These are phyloP conservation scores for Caenorhabditis sp. DNA, from an alignment of 2,888 invertebrate species.

Conservation along the genomic window DNA sequence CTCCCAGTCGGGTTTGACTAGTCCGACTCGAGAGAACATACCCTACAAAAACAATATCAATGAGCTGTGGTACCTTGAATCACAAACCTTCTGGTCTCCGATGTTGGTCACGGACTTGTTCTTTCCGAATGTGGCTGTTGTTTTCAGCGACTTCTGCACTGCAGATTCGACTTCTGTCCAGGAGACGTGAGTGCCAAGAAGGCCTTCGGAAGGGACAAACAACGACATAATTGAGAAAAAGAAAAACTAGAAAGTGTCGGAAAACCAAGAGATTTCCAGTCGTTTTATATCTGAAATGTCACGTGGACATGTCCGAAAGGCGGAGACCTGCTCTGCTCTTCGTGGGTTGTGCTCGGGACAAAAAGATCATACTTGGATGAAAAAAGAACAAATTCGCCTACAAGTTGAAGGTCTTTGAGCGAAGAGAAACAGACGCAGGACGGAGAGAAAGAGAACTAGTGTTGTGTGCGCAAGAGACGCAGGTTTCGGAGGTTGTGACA, in stretches of 20 bases:
- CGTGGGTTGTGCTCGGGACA: conserved; percentile 12
- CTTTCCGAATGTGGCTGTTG: conserved; percentile 54
- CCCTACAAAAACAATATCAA: conserved; percentile 7
- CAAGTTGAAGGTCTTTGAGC: neutral
- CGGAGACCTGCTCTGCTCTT: neutral
- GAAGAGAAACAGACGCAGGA: neutral
- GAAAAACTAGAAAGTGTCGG: neutral
- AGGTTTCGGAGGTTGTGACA: conserved; percentile 21
- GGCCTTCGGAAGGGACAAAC: conserved; percentile 28
- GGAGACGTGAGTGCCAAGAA: conserved; percentile 61
- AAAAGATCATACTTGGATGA: conserved; percentile 5
- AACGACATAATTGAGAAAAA: conserved; percentile 23
- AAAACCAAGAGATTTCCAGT: neutral
- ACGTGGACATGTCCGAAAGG: neutral
- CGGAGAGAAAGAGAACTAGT: too few relatives aligned
- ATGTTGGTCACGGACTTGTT: conserved; percentile 53
- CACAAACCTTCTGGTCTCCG: conserved; percentile 59
- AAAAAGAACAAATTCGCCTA: neutral
- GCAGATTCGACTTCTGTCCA: conserved; percentile 63
- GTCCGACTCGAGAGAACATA: conserved; percentile 13
- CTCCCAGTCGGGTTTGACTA: conserved; percentile 4
- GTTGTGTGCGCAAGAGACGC: conserved; percentile 5
- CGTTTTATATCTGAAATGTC: neutral
- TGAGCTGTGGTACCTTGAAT: neutral
- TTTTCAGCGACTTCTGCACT: conserved; percentile 55